A percentile compares a stretch with the other conserved stretches of the same genome.
phyloP scores from a whole-genome alignment of 2,888 invertebrate species.

The Ichneumon xanthorius region DNA sequence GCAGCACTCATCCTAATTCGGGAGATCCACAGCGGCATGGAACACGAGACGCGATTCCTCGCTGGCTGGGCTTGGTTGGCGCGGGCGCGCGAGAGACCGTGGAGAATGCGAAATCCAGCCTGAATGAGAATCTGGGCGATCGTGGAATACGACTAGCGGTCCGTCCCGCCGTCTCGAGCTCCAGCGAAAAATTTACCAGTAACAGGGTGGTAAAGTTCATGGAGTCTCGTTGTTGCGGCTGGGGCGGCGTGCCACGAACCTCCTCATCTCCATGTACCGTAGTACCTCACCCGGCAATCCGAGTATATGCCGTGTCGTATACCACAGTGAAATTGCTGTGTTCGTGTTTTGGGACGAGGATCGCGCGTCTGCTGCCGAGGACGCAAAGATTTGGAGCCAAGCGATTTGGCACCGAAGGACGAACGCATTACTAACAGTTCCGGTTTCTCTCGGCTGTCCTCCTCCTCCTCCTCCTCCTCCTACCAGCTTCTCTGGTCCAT shows the following conservation, averaged over 20 bases:
- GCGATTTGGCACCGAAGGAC: constrained; percentile 67
- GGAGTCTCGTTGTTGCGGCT: constrained; percentile 47
- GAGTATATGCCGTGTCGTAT: constrained; percentile 22
- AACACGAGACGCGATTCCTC: constrained; percentile 43
- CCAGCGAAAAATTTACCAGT: constrained; percentile 53
- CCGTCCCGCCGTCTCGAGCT: constrained; percentile 25
- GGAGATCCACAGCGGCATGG: constrained; percentile 27
- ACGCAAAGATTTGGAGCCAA: constrained; percentile 68
- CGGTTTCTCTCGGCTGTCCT: constrained; percentile 52
- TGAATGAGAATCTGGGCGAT: constrained; percentile 48
- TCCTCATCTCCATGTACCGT: constrained; percentile 50
- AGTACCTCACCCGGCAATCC: constrained; percentile 16
- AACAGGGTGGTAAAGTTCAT: constrained; percentile 62
- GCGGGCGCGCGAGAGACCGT: constrained; percentile 44
- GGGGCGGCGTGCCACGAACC: constrained; percentile 45
- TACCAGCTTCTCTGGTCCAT: constrained; percentile 25
- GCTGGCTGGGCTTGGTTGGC: constrained; percentile 28
- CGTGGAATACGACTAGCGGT: constrained; percentile 15
- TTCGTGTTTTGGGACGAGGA: constrained; percentile 56
- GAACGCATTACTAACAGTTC: constrained; percentile 68
- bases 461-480: neutral
- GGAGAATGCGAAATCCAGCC: constrained; percentile 57
- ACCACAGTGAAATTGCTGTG: constrained; percentile 54
- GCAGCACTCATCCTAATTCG: constrained; percentile 66
- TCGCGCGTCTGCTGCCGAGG: constrained; percentile 56